Evolutionary conservation across 2,797 vertebrate species (phyloP).

Genomic region (Centroberyx gerrardi): DNA sequence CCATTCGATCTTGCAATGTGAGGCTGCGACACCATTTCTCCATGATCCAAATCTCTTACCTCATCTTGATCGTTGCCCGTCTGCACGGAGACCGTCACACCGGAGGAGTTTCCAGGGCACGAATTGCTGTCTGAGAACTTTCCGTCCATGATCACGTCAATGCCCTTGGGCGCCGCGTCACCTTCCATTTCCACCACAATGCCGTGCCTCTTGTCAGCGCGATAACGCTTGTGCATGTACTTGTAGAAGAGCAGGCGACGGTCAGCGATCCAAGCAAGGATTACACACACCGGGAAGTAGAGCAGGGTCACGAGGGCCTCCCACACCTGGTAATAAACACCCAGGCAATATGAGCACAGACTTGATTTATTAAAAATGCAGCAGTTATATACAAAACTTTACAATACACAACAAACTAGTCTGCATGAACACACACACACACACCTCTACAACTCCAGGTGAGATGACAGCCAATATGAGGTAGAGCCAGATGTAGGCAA

Average conservation of each 20-base stretch:
- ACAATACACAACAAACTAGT: not conserved
- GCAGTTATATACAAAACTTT: not conserved
- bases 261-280: slow-evolving; percentile 96
- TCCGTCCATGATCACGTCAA: slow-evolving; percentile 89
- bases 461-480: slow-evolving; percentile 95
- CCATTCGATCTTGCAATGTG: not conserved
- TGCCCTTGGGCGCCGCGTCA: slow-evolving; percentile 87
- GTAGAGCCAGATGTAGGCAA: slow-evolving; percentile 97
- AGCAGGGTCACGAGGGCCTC: slow-evolving; percentile 92
- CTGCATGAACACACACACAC: slow-evolving; percentile 18
- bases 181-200: slow-evolving; percentile 96
- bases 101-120: slow-evolving; percentile 70
- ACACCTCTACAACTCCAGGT: slow-evolving; percentile 90
- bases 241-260: slow-evolving; percentile 95
- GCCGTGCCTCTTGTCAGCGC: slow-evolving; percentile 93
- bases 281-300: slow-evolving; percentile 95
- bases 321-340: slow-evolving; percentile 87
- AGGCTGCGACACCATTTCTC: too few relatives aligned
- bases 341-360: slow-evolving; percentile 4
- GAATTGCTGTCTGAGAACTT: slow-evolving; percentile 79
- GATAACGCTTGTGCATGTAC: slow-evolving; percentile 94
- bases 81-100: slow-evolving; percentile 79
- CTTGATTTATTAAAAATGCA: not conserved
- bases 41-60: slow-evolving; percentile 66
- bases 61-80: slow-evolving; percentile 89